These are phyloP conservation scores for Pyrrhosoma nymphula DNA, from an alignment of 2,888 invertebrate genomes.

Conservation along the genomic window DNA sequence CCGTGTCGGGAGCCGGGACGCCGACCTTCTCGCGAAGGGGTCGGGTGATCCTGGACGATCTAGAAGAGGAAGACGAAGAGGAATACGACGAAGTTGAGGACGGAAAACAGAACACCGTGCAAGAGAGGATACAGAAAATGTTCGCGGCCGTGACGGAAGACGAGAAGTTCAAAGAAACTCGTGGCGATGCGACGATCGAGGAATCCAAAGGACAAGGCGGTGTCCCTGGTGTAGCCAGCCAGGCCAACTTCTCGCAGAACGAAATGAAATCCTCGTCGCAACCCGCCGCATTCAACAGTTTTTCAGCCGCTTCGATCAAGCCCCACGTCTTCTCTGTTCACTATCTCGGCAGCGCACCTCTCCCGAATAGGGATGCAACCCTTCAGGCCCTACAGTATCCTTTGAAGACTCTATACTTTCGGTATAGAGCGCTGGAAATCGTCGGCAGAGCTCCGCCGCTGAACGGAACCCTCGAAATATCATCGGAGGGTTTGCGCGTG, in stretches of 20 bases:
- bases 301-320: slow-evolving; percentile 78
- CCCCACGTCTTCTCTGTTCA: slow-evolving; percentile 81
- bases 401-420: slow-evolving; percentile 86
- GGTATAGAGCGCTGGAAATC: slow-evolving; percentile 76
- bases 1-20: slow-evolving; percentile 76
- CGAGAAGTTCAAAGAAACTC: neutral
- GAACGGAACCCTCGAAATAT: slow-evolving; percentile 84
- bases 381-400: slow-evolving; percentile 84
- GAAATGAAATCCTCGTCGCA: slow-evolving; percentile 74
- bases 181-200: neutral
- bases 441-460: slow-evolving; percentile 79
- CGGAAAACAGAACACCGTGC: slow-evolving; percentile 85
- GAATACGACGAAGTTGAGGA: slow-evolving; percentile 69
- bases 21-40: slow-evolving; percentile 70
- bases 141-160: slow-evolving; percentile 86
- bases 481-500: slow-evolving; percentile 86
- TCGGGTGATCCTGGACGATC: slow-evolving; percentile 75
- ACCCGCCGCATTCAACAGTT: slow-evolving; percentile 71
- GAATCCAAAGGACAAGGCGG: slow-evolving; percentile 75
- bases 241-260: neutral
- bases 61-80: slow-evolving; percentile 70
- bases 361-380: slow-evolving; percentile 81
- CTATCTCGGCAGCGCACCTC: slow-evolving; percentile 89
- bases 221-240: slow-evolving; percentile 74
- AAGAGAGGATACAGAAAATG: slow-evolving; percentile 92